These are phyloP conservation scores for Carlito syrichta DNA, from an alignment of 2,113 vertebrate species.

Conservation along the genomic window DNA sequence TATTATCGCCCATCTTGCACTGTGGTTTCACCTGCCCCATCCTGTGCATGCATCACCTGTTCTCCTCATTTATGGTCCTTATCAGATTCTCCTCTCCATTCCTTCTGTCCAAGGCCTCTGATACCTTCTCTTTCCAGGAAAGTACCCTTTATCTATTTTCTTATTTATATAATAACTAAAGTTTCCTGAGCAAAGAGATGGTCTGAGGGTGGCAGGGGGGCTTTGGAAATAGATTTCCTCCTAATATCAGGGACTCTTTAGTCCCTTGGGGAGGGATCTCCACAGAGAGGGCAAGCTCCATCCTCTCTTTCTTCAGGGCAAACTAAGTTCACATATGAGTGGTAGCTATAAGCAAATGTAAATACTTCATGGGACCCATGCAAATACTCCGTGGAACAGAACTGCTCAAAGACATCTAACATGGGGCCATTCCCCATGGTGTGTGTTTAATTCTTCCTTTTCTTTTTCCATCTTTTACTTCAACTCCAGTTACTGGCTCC, in stretches of 20 bases:
- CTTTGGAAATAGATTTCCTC: background rate
- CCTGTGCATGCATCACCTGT: background rate
- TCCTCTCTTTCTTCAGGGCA: background rate
- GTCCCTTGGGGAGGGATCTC: background rate
- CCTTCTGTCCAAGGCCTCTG: background rate
- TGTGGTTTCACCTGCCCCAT: background rate
- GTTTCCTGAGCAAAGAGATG: background rate
- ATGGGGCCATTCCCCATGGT: rapidly evolving
- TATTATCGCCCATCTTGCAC: background rate
- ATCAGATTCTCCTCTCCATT: background rate
- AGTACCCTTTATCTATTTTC: background rate
- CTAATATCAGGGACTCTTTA: background rate
- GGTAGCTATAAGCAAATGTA: background rate
- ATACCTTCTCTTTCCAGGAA: background rate
- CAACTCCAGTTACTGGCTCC: background rate
- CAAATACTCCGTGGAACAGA: background rate
- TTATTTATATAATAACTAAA: background rate
- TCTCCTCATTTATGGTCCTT: background rate
- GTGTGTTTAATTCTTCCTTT: background rate
- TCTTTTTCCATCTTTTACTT: background rate
- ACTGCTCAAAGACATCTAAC: background rate
- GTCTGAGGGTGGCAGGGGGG: too few relatives aligned
- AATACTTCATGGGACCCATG: too few relatives aligned
- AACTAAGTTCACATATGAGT: background rate
- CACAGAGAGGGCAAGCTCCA: background rate